These are phyloP conservation scores for Crepidodera aurea DNA, from an alignment of 2,888 invertebrate genomes.

Conservation along the genomic window DNA sequence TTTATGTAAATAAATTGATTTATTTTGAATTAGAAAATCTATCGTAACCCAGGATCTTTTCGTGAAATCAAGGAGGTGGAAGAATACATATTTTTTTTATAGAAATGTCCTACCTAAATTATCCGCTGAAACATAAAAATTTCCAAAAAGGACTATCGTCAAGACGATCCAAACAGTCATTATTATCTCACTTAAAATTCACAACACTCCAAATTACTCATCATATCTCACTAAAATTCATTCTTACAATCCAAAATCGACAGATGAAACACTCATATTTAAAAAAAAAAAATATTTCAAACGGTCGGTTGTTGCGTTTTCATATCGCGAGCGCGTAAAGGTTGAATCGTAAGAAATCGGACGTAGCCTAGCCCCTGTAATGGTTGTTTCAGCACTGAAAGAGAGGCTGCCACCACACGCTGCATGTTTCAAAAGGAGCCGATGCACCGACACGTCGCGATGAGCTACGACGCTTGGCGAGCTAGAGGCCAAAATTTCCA, in stretches of 20 bases:
- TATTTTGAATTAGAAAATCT: no score
- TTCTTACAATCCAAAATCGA: neutral
- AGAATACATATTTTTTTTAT: no score
- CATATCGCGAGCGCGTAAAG: slow-evolving; percentile 14
- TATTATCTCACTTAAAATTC: slow-evolving; percentile 33
- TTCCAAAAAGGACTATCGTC: slow-evolving; percentile 32
- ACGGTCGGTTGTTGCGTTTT: slow-evolving; percentile 2
- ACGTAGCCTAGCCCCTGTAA: neutral
- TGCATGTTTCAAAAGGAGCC: slow-evolving; percentile 10
- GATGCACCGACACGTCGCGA: neutral
- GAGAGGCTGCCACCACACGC: neutral
- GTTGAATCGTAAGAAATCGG: neutral
- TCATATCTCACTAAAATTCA: slow-evolving; percentile 8
- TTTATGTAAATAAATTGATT: no score
- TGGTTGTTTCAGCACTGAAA: slow-evolving; percentile 6
- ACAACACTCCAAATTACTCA: slow-evolving; percentile 30
- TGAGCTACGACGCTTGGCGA: neutral
- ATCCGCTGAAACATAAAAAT: slow-evolving; percentile 34
- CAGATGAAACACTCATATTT: neutral
- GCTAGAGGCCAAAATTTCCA: neutral
- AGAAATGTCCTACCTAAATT: slow-evolving; percentile 31
- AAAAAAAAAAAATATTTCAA: slow-evolving; percentile 8
- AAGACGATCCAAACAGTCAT: slow-evolving; percentile 36
- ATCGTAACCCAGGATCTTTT: no score
- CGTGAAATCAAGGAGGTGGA: no score